These are phyloP conservation scores for Timandra comae DNA, from an alignment of 2,888 invertebrate genomes.

Conservation along the genomic window DNA sequence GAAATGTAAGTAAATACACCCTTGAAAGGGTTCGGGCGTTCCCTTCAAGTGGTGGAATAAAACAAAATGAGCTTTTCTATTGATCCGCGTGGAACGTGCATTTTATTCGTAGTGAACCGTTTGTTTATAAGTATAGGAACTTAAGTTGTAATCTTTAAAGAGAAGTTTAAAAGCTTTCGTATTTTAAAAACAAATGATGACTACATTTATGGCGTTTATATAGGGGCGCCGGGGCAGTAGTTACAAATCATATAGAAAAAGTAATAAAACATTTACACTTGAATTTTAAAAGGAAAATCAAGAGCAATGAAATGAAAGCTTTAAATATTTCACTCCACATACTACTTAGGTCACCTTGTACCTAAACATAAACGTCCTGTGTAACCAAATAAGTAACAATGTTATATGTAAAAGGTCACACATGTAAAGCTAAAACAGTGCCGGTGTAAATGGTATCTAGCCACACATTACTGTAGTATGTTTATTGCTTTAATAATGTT, in stretches of 20 bases:
- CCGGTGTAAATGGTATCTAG: constrained; percentile 12
- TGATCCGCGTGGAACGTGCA: constrained; percentile 50
- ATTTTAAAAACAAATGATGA: too few species aligned
- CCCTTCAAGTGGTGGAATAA: constrained; percentile 54
- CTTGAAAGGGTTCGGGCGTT: constrained; percentile 61
- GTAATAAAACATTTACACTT: too few species aligned
- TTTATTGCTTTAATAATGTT: constrained; percentile 30
- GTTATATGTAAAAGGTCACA: not conserved
- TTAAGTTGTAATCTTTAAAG: too few species aligned
- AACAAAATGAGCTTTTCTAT: constrained; percentile 65
- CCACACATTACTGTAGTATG: constrained; percentile 22
- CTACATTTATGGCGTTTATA: too few species aligned
- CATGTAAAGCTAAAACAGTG: constrained; percentile 7
- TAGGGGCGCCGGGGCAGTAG: too few species aligned
- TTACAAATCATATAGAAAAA: too few species aligned
- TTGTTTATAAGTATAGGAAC: constrained; percentile 4
- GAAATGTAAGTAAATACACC: constrained; percentile 51
- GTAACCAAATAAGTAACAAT: not conserved
- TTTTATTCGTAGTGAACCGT: constrained; percentile 45
- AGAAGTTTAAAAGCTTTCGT: too few species aligned
- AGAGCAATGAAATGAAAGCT: too few species aligned
- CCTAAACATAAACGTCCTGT: too few species aligned
- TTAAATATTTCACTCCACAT: too few species aligned
- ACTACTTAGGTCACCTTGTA: too few species aligned
- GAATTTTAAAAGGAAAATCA: too few species aligned